Conservation (phyloP, 2,797 vertebrate genomes). For the Squalus acanthias region DNA sequence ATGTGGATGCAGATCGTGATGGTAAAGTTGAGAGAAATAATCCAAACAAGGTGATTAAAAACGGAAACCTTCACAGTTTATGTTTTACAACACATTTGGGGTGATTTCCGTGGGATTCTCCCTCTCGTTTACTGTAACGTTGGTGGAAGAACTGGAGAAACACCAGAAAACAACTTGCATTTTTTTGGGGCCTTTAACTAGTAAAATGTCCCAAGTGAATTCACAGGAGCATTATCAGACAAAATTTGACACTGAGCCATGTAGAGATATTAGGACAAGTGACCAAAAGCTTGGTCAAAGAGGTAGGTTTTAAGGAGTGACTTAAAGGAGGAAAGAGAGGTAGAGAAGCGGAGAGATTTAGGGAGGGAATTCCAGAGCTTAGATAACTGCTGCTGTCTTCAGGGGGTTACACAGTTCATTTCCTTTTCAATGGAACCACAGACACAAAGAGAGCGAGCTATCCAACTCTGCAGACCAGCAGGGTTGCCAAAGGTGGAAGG, state of each 20-base stretch:
- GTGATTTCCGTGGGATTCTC: neutral
- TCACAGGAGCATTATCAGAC: neutral
- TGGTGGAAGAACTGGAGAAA: neutral
- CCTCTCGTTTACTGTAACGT: neutral
- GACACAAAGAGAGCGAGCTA: too few species aligned
- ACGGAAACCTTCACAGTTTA: neutral
- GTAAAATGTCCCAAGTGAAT: neutral
- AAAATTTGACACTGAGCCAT: neutral
- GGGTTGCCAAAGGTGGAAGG: too few species aligned
- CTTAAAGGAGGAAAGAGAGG: neutral
- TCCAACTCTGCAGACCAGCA: too few species aligned
- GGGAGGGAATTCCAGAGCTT: neutral
- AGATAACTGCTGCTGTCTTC: too few species aligned
- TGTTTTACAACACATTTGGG: neutral
- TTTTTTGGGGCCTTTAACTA: neutral
- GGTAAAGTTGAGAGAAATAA: conserved; percentile 81
- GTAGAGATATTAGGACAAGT: neutral
- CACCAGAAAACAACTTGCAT: neutral
- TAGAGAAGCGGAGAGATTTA: neutral
- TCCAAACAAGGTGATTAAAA: conserved; percentile 72
- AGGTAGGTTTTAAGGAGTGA: too few species aligned
- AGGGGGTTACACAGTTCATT: too few species aligned
- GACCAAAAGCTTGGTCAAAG: neutral
- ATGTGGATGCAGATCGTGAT: conserved; percentile 81
- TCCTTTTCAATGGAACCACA: too few species aligned